These are phyloP conservation scores for Neoaliturus tenellus DNA, from an alignment of 2,888 invertebrate genomes.

Conservation along the genomic window DNA sequence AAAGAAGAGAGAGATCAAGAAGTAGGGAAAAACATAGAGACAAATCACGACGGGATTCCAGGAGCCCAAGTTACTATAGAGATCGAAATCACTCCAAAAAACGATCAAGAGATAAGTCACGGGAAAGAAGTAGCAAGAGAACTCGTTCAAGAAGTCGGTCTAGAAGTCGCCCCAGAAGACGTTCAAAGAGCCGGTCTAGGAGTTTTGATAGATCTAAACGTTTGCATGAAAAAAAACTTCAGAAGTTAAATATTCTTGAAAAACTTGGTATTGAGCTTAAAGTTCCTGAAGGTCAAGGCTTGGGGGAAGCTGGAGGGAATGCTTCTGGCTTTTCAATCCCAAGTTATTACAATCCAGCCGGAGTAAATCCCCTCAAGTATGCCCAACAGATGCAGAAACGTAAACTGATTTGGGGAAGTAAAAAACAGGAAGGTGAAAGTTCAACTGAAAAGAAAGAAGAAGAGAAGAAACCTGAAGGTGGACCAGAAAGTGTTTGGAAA, in stretches of 20 bases:
- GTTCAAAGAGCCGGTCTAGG: constrained; percentile 28
- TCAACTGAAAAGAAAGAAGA: constrained; percentile 46
- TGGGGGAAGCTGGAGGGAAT: constrained; percentile 58
- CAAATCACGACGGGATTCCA: constrained; percentile 26
- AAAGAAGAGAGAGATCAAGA: constrained; percentile 23
- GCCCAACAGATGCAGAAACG: constrained; percentile 94
- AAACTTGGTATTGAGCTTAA: constrained; percentile 68
- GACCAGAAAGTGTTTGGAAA: constrained; percentile 77
- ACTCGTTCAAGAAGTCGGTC: constrained; percentile 25
- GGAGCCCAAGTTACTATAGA: constrained; percentile 38
- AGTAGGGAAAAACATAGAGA: constrained; percentile 47
- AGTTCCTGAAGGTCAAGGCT: constrained; percentile 66
- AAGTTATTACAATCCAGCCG: constrained; percentile 84
- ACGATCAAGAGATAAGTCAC: constrained; percentile 5
- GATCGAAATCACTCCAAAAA: constrained; percentile 26
- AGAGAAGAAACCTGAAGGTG: constrained; percentile 41
- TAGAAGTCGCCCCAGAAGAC: constrained; percentile 10
- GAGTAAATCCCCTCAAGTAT: constrained; percentile 87
- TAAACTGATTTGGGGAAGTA: constrained; percentile 89
- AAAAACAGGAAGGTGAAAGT: constrained; percentile 56
- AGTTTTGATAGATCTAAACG: constrained; percentile 53
- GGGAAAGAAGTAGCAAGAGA: constrained; percentile 17
- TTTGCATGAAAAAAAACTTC: constrained; percentile 37
- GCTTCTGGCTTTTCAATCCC: constrained; percentile 75
- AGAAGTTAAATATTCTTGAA: constrained; percentile 62